Evolutionary conservation across 2,113 vertebrate species (phyloP).

Genomic region (Ochotona curzoniae): DNA sequence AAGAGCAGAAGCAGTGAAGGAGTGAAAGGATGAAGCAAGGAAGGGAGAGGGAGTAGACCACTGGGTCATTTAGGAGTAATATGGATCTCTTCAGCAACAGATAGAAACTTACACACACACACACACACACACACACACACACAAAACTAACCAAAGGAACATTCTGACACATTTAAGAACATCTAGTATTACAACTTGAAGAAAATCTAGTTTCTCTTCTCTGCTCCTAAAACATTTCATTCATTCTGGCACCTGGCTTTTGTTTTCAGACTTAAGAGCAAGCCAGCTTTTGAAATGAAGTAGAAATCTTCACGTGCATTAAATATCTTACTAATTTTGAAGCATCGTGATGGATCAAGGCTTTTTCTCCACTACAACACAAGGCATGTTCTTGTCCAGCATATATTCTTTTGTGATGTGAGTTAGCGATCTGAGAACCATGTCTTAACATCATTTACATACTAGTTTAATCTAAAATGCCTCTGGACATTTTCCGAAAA

Average conservation of each 20-base stretch:
- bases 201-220: background rate
- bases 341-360: background rate
- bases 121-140: too few species aligned
- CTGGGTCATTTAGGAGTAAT: background rate
- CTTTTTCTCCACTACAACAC: background rate
- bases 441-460: slow-evolving; percentile 38
- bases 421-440: slow-evolving; percentile 27
- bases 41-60: background rate
- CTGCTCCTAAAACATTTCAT: background rate
- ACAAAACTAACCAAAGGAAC: background rate
- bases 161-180: slow-evolving; percentile 56
- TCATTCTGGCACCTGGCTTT: slow-evolving; percentile 21
- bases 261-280: background rate
- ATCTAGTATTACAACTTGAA: slow-evolving; percentile 2
- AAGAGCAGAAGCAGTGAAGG: too few species aligned
- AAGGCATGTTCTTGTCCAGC: background rate
- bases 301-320: background rate
- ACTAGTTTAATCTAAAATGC: slow-evolving; percentile 39
- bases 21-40: background rate
- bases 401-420: background rate
- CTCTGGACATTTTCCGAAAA: background rate
- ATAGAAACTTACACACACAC: slow-evolving; percentile 18
- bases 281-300: background rate
- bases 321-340: background rate
- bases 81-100: background rate